Evolutionary conservation across 2,888 invertebrate species (phyloP).

Genomic region (Reticulitermes lucifugus): DNA sequence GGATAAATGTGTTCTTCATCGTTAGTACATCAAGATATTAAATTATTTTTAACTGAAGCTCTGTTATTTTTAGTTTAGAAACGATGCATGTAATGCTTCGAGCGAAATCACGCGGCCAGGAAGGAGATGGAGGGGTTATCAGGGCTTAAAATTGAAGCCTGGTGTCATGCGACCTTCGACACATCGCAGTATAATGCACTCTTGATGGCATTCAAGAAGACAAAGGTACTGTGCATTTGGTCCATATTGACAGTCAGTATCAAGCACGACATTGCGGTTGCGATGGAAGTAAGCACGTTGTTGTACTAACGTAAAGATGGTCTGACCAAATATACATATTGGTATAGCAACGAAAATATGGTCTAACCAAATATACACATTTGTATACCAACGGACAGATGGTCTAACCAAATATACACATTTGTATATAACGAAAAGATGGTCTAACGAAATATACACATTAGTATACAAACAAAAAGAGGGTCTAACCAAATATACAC

Average conservation of each 20-base stretch:
- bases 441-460: too few relatives aligned
- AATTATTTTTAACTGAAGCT: not conserved
- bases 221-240: not conserved
- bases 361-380: too few relatives aligned
- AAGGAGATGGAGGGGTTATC: not conserved
- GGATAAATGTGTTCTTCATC: not conserved
- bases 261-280: too few relatives aligned
- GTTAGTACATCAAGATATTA: not conserved
- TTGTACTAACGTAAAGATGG: too few relatives aligned
- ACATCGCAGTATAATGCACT: not conserved
- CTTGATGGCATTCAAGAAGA: not conserved
- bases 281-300: too few relatives aligned
- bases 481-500: too few relatives aligned
- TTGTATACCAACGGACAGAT: too few relatives aligned
- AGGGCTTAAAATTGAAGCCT: not conserved
- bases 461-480: too few relatives aligned
- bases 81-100: not conserved
- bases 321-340: too few relatives aligned
- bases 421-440: too few relatives aligned
- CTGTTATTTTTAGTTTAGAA: not conserved
- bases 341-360: too few relatives aligned
- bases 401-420: too few relatives aligned
- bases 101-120: not conserved
- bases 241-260: not conserved
- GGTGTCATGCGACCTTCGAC: not conserved